A percentile compares a stretch with the other conserved stretches of the same genome.
phyloP scores from a whole-genome alignment of 2,113 vertebrate species.

The Planiliza haematocheilus region DNA sequence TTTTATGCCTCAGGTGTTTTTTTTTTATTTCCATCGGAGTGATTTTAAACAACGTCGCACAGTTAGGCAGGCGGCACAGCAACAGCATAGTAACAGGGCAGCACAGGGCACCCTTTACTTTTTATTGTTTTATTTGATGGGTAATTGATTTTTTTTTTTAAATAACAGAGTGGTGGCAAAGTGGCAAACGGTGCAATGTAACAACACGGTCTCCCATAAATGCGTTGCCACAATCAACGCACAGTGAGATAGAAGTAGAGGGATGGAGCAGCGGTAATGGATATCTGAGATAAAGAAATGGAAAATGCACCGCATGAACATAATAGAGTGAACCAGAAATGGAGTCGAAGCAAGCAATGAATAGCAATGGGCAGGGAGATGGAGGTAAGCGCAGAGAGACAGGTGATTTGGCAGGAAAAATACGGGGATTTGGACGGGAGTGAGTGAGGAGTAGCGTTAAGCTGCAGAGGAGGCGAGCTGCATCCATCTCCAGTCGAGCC shows the following conservation, averaged over 20 bases:
- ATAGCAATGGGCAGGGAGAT: constrained; percentile 64
- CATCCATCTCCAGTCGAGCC: constrained; percentile 55
- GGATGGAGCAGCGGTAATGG: constrained; percentile 38
- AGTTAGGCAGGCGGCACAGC: too few relatives aligned
- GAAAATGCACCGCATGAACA: constrained; percentile 54
- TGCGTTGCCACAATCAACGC: constrained; percentile 52
- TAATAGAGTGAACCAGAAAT: constrained; percentile 54
- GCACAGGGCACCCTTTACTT: constrained; percentile 31
- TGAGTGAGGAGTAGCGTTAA: constrained; percentile 58
- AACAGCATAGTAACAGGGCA: constrained; percentile 22
- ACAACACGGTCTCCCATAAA: constrained; percentile 59
- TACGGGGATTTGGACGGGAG: constrained; percentile 54
- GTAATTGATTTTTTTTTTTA: constrained; percentile 73
- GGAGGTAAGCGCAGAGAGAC: constrained; percentile 50
- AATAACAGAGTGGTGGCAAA: constrained; percentile 54
- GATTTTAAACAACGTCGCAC: constrained; percentile 48
- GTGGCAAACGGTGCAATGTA: constrained; percentile 45
- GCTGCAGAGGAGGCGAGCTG: constrained; percentile 50
- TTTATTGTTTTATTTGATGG: constrained; percentile 63
- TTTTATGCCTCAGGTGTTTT: constrained; percentile 29
- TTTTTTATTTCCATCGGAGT: constrained; percentile 34
- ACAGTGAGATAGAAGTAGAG: constrained; percentile 35
- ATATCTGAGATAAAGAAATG: constrained; percentile 62
- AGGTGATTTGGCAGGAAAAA: constrained; percentile 59
- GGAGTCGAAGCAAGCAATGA: constrained; percentile 49